Percentiles rank a stretch among this genome's conserved stretches.
These are phyloP conservation scores for Xestia ashworthii DNA, from an alignment of 2,888 invertebrate species.

Conservation along the genomic window DNA sequence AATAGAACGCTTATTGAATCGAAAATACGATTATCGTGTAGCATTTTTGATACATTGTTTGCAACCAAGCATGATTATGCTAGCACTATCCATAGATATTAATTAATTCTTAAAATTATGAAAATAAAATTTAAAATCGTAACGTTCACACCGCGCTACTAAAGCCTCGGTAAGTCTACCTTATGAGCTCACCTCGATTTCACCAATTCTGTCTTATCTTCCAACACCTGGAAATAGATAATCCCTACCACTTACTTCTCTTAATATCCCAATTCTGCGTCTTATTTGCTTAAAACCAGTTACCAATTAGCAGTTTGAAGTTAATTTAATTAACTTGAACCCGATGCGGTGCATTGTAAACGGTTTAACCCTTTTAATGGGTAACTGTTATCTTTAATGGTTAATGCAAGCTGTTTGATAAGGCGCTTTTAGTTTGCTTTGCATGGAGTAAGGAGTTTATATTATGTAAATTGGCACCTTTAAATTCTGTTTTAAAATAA, in stretches of 20 bases:
- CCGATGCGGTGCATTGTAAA: conserved; percentile 22
- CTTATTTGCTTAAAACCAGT: neutral
- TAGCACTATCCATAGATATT: no score
- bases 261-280: neutral
- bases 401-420: conserved; percentile 2
- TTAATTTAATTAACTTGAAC: conserved; percentile 30
- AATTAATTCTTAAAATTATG: no score
- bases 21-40: no score
- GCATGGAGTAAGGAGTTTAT: neutral
- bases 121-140: no score
- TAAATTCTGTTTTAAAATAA: neutral
- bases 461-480: neutral
- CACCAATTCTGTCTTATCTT: neutral
- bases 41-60: no score
- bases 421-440: neutral
- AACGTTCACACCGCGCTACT: neutral
- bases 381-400: conserved; percentile 8
- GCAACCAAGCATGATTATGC: no score
- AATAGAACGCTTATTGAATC: no score
- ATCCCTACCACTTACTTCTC: neutral
- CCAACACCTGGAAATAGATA: neutral
- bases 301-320: conserved; percentile 17
- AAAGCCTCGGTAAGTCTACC: neutral
- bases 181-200: neutral
- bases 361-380: conserved; percentile 5